phyloP scores from a whole-genome alignment of 2,888 invertebrate genomes.

The Andrena minutula region DNA sequence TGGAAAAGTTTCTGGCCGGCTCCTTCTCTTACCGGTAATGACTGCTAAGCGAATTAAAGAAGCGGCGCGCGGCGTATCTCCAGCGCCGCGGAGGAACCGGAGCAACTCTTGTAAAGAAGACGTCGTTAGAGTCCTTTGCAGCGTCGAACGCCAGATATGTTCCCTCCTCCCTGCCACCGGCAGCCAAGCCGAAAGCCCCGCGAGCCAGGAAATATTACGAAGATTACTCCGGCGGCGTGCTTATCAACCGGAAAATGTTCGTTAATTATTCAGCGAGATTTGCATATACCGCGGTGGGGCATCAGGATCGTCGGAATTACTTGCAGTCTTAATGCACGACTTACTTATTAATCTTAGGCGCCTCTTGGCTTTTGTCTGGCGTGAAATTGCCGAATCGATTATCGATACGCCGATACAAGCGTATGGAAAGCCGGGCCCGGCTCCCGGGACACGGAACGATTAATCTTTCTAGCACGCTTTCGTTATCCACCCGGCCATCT shows the following conservation, averaged over 20 bases:
- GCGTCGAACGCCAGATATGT: constrained; percentile 42
- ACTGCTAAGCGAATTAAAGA: constrained; percentile 83
- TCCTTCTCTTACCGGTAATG: constrained; percentile 77
- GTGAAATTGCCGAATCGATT: constrained; percentile 48
- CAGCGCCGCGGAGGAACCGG: constrained; percentile 64
- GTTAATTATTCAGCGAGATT: constrained; percentile 54
- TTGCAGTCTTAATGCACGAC: constrained; percentile 31
- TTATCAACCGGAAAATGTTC: constrained; percentile 51
- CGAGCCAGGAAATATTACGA: constrained; percentile 31
- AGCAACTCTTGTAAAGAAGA: constrained; percentile 74
- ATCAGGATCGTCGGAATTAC: constrained; percentile 5
- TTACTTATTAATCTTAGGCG: constrained; percentile 39
- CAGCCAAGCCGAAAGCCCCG: too few relatives aligned
- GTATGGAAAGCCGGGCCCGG: not conserved
- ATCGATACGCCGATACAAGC: constrained; percentile 34
- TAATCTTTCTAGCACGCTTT: constrained; percentile 34
- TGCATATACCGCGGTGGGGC: constrained; percentile 35
- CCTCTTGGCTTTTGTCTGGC: constrained; percentile 14
- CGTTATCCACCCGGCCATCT: constrained; percentile 14
- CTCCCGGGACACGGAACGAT: constrained; percentile 17
- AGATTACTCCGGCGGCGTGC: constrained; percentile 25
- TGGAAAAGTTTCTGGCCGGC: constrained; percentile 82
- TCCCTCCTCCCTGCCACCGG: not conserved
- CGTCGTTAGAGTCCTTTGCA: constrained; percentile 60
- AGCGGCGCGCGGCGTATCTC: constrained; percentile 75